phyloP scores from a whole-genome alignment of 2,888 invertebrate genomes.

The Eurytoma adleriae region DNA sequence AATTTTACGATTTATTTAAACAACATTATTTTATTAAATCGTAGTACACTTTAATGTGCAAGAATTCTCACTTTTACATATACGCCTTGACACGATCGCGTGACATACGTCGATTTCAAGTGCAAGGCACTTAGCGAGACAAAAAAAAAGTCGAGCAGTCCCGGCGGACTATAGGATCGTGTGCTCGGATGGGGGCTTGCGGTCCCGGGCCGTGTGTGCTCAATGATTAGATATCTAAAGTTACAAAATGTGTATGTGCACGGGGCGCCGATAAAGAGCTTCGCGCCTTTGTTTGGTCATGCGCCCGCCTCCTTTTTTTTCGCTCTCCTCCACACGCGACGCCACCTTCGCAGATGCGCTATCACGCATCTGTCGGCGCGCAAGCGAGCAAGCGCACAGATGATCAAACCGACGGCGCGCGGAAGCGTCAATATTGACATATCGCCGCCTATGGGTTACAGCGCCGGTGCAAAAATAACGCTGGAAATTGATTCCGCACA shows the following conservation, averaged over 20 bases:
- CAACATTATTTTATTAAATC: no score
- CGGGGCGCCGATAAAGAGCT: conserved; percentile 37
- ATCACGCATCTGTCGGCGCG: conserved; percentile 40
- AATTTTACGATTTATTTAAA: no score
- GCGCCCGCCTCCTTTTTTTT: neutral
- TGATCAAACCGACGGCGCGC: conserved; percentile 24
- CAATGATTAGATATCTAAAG: conserved; percentile 49
- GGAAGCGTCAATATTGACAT: conserved; percentile 42
- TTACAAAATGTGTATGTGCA: conserved; percentile 30
- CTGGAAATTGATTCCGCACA: conserved; percentile 1
- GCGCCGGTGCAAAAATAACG: conserved; percentile 19
- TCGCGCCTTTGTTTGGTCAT: conserved; percentile 49
- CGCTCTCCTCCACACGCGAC: neutral
- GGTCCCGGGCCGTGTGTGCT: conserved; percentile 11
- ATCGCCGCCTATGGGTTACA: neutral
- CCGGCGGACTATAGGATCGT: neutral
- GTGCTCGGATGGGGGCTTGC: conserved; percentile 3
- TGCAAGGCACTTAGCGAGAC: neutral
- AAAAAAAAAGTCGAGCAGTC: neutral
- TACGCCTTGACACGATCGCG: neutral
- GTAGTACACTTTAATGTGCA: no score
- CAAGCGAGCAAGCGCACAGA: conserved; percentile 18
- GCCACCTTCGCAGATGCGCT: conserved; percentile 8
- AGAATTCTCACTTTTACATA: no score
- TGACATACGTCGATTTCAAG: neutral